These are phyloP conservation scores for Anseranas semipalmata DNA, from an alignment of 2,113 vertebrate species.

Conservation along the genomic window DNA sequence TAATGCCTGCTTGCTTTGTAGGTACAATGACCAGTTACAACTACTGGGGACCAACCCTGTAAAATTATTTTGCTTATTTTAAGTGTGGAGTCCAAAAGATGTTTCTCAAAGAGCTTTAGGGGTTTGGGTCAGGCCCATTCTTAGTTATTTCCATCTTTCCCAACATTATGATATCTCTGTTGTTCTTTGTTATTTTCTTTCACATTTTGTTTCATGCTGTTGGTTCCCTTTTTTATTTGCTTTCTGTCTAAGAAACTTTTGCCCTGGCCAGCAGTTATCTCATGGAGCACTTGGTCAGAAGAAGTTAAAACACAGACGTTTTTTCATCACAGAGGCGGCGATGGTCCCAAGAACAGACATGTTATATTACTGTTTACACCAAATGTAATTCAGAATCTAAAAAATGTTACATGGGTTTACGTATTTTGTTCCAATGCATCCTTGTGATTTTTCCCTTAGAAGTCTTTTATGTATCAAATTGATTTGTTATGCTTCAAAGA, in stretches of 20 bases:
- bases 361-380: neutral
- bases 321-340: neutral
- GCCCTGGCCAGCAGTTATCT: neutral
- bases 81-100: neutral
- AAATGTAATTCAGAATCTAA: neutral
- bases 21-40: neutral
- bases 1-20: neutral
- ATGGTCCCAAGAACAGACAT: neutral
- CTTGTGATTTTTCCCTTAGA: neutral
- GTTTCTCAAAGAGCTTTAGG: neutral
- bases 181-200: neutral
- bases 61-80: neutral
- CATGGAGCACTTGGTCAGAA: neutral
- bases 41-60: neutral
- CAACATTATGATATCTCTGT: neutral
- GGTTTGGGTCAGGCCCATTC: neutral
- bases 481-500: slow-evolving; percentile 54
- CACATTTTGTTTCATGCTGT: neutral
- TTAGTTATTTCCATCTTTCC: neutral
- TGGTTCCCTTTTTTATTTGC: neutral
- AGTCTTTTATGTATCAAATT: slow-evolving; percentile 37
- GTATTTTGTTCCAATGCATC: neutral
- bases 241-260: neutral
- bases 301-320: neutral
- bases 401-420: neutral